phyloP scores from a whole-genome alignment of 2,113 vertebrate species.

The Sminthopsis crassicaudata region DNA sequence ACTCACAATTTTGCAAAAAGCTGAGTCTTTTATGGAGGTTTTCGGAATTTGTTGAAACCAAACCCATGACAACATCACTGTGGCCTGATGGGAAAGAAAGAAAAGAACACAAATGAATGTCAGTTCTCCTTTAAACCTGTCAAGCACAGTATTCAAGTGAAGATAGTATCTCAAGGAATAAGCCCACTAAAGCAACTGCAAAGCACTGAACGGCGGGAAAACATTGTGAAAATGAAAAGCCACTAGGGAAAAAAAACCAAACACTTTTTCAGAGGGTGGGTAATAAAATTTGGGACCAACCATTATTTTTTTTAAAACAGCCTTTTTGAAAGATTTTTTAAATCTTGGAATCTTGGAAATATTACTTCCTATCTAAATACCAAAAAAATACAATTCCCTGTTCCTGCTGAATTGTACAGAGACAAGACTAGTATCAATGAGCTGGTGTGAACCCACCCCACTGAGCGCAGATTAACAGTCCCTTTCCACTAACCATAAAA shows the following conservation, averaged over 20 bases:
- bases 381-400: background rate
- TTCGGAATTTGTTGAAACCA: slow-evolving; percentile 89
- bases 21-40: slow-evolving; percentile 88
- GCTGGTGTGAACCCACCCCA: background rate
- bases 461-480: background rate
- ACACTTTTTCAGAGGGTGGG: background rate
- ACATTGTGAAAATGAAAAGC: background rate
- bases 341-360: slow-evolving; percentile 18
- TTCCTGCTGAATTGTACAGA: background rate
- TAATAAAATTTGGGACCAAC: background rate
- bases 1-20: slow-evolving; percentile 94
- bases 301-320: background rate
- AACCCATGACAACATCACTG: slow-evolving; percentile 95
- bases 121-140: slow-evolving; percentile 32
- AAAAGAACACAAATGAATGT: slow-evolving; percentile 28
- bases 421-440: background rate
- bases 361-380: background rate
- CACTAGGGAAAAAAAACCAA: background rate
- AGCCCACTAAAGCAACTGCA: slow-evolving; percentile 8
- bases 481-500: background rate
- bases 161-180: background rate
- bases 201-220: slow-evolving; percentile 4
- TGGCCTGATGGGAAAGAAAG: slow-evolving; percentile 87
- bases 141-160: background rate
- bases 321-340: background rate